phyloP scores from a whole-genome alignment of 2,888 invertebrate species.

The Lycocerus yunnanus region DNA sequence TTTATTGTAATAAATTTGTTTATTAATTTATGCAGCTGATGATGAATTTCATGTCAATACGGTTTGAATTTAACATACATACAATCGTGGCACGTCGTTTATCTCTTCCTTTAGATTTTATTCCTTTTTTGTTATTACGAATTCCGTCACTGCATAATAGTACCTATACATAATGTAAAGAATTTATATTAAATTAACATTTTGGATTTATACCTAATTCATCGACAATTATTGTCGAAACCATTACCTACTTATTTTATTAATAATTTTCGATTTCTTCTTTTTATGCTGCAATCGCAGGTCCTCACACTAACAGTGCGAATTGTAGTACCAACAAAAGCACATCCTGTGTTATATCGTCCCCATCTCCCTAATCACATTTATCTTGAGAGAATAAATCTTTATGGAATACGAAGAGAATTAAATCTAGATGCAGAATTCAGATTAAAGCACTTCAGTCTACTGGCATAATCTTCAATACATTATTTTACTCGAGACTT shows the following conservation, averaged over 20 bases:
- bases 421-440: constrained; percentile 8
- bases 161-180: too few species aligned
- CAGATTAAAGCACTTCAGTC: constrained; percentile 15
- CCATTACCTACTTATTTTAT: too few species aligned
- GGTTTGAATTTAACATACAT: background rate
- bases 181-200: background rate
- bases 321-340: constrained; percentile 34
- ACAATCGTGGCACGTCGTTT: background rate
- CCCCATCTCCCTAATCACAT: constrained; percentile 32
- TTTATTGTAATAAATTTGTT: constrained; percentile 10
- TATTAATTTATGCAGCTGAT: constrained; percentile 16
- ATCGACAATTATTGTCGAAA: too few species aligned
- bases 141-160: too few species aligned
- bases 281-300: constrained; percentile 12
- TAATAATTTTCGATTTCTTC: background rate
- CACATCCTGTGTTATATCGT: constrained; percentile 34
- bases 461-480: background rate
- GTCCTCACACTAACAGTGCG: constrained; percentile 37
- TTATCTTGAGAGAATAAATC: constrained; percentile 17
- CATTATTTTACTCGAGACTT: background rate
- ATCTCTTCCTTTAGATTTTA: background rate
- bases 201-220: background rate
- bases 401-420: constrained; percentile 15
- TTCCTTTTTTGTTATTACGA: background rate
- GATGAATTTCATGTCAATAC: background rate